phyloP scores from a whole-genome alignment of 1,140 invertebrate genomes.

The Streblospio benedicti region DNA sequence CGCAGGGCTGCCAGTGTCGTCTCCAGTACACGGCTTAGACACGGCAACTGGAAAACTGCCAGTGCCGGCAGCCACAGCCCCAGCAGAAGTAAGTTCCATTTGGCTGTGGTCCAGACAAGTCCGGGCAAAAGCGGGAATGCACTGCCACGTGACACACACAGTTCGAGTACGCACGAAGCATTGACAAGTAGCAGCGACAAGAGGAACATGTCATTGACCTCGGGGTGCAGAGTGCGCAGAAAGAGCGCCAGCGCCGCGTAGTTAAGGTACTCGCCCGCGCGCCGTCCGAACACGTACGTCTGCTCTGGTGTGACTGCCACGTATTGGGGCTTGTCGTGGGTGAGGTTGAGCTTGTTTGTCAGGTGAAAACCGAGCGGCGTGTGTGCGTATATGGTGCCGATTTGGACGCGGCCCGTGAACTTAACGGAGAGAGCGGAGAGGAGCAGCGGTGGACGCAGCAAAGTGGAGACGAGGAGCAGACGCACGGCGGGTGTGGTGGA shows the following conservation, averaged over 20 bases:
- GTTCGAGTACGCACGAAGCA: conserved; percentile 46
- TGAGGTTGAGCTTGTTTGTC: conserved; percentile 18
- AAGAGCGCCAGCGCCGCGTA: conserved; percentile 48
- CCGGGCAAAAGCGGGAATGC: conserved; percentile 38
- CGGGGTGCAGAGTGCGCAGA: conserved; percentile 48
- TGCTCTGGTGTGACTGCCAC: conserved; percentile 48
- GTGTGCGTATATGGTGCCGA: conserved; percentile 46
- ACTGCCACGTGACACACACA: conserved; percentile 38
- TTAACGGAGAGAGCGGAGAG: conserved; percentile 52
- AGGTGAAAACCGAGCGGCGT: conserved; percentile 24
- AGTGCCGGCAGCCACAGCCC: conserved; percentile 47
- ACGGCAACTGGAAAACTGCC: conserved; percentile 43
- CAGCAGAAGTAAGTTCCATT: conserved; percentile 49
- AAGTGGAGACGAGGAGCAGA: conserved; percentile 46
- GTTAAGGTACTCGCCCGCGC: conserved; percentile 44
- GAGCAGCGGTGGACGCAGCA: conserved; percentile 48
- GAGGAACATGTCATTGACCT: conserved; percentile 52
- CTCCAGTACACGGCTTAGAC: conserved; percentile 29
- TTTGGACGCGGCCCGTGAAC: conserved; percentile 51
- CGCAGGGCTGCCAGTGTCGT: conserved; percentile 31
- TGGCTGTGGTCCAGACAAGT: conserved; percentile 43
- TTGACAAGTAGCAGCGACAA: conserved; percentile 48
- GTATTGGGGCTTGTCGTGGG: conserved; percentile 36
- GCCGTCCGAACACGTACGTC: conserved; percentile 44
- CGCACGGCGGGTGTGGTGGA: conserved; percentile 9